These are phyloP conservation scores for Brenthis hecate DNA, from an alignment of 2,888 invertebrate species.

Conservation along the genomic window DNA sequence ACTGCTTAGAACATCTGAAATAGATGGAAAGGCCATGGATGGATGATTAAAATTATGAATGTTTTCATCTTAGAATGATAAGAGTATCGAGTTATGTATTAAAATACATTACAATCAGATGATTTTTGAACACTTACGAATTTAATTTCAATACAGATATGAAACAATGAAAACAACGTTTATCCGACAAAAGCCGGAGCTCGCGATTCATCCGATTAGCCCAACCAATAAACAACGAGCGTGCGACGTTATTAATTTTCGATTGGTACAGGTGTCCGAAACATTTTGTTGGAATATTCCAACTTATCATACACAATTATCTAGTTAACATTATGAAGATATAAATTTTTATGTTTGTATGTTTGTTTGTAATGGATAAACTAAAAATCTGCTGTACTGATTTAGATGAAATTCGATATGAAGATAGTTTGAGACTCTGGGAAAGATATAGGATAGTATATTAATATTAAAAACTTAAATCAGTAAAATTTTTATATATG, in stretches of 20 bases:
- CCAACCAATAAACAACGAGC: slow-evolving; percentile 64
- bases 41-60: too few relatives aligned
- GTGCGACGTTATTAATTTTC: slow-evolving; percentile 68
- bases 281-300: slow-evolving; percentile 41
- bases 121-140: background rate
- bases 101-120: background rate
- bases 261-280: slow-evolving; percentile 59
- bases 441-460: too few relatives aligned
- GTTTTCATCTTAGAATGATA: background rate
- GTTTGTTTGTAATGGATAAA: too few relatives aligned
- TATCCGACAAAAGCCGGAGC: slow-evolving; percentile 58
- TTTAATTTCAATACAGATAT: slow-evolving; percentile 40
- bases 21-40: too few relatives aligned
- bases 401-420: too few relatives aligned
- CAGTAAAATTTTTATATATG: too few relatives aligned
- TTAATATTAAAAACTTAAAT: too few relatives aligned
- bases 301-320: background rate
- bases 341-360: too few relatives aligned
- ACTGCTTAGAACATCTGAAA: too few relatives aligned
- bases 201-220: slow-evolving; percentile 65
- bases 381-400: too few relatives aligned
- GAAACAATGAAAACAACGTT: slow-evolving; percentile 42
- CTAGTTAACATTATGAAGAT: too few relatives aligned
- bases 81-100: background rate
- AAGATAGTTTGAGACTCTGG: too few relatives aligned